These are phyloP conservation scores for Clarias pachynema DNA, from an alignment of 2,797 vertebrate genomes.

Conservation along the genomic window DNA sequence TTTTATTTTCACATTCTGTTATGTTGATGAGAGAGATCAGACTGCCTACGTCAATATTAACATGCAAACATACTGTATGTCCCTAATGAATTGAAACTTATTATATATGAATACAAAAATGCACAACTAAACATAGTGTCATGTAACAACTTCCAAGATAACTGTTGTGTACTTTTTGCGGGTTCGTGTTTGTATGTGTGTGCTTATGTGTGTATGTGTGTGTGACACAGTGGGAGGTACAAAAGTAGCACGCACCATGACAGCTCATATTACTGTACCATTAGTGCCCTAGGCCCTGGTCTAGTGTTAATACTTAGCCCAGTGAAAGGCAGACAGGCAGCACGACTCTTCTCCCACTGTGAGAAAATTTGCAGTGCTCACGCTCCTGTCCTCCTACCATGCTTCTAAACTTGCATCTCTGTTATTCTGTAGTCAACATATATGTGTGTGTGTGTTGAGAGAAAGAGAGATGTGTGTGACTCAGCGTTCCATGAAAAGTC, in stretches of 20 bases:
- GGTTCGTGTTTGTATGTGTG: conserved; percentile 14
- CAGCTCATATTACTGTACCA: conserved; percentile 56
- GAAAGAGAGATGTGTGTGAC: not conserved
- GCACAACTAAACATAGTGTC: not conserved
- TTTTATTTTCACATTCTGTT: not conserved
- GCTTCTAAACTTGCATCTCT: conserved; percentile 9
- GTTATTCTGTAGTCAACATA: conserved; percentile 4
- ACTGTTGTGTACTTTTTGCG: no score
- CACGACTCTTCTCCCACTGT: conserved; percentile 44
- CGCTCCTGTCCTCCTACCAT: conserved; percentile 20
- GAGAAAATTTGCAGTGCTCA: conserved; percentile 34
- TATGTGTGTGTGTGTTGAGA: not conserved
- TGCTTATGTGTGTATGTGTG: not conserved
- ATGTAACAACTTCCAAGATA: not conserved
- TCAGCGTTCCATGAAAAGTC: conserved; percentile 13
- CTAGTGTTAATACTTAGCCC: conserved; percentile 59
- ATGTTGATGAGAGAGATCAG: not conserved
- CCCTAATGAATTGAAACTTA: conserved; percentile 2
- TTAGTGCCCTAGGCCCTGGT: conserved; percentile 56
- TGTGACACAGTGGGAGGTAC: conserved; percentile 33
- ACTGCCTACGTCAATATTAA: not conserved
- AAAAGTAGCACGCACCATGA: conserved; percentile 50
- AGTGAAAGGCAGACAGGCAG: conserved; percentile 50
- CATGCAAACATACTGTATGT: not conserved
- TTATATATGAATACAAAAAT: not conserved